Conservation (phyloP, 2,888 invertebrate genomes). For the Smittia sp. region DNA sequence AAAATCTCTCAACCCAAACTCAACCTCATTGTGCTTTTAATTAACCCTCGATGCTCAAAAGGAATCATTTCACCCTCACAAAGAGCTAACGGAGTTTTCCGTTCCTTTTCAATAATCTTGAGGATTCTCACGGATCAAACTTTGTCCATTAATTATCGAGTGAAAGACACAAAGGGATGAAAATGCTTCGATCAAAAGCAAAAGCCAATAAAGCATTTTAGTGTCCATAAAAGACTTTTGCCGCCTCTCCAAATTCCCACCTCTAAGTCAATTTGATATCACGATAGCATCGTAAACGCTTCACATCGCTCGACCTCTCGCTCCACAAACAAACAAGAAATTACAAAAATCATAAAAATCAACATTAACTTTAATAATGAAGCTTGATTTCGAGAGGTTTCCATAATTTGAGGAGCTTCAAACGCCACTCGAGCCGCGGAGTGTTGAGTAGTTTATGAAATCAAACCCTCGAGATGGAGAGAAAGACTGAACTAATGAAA, state of each 20-base stretch:
- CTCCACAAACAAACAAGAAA: constrained; percentile 28
- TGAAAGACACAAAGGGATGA: constrained; percentile 27
- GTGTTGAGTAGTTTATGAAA: constrained; percentile 31
- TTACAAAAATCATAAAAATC: constrained; percentile 29
- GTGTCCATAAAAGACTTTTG: constrained; percentile 18
- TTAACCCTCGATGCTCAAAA: neutral
- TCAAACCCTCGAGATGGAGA: neutral
- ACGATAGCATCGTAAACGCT: neutral
- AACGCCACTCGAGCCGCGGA: neutral
- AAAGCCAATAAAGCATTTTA: constrained; percentile 23
- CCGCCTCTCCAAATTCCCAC: constrained; percentile 16
- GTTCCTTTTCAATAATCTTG: constrained; percentile 4
- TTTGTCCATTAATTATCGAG: constrained; percentile 9
- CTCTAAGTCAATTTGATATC: constrained; percentile 1
- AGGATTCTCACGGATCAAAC: constrained; percentile 30
- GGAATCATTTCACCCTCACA: neutral
- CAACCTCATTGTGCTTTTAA: neutral
- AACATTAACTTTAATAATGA: constrained; percentile 23
- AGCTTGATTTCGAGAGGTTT: constrained; percentile 9
- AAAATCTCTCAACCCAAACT: no score
- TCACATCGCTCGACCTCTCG: neutral
- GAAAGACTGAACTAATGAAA: neutral
- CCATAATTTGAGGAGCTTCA: constrained; percentile 12
- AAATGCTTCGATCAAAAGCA: neutral
- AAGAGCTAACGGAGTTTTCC: neutral